A percentile compares a stretch with the other conserved stretches of the same genome.
Conservation (phyloP, 2,113 vertebrate genomes). For the Campylomormyrus tamandua region DNA sequence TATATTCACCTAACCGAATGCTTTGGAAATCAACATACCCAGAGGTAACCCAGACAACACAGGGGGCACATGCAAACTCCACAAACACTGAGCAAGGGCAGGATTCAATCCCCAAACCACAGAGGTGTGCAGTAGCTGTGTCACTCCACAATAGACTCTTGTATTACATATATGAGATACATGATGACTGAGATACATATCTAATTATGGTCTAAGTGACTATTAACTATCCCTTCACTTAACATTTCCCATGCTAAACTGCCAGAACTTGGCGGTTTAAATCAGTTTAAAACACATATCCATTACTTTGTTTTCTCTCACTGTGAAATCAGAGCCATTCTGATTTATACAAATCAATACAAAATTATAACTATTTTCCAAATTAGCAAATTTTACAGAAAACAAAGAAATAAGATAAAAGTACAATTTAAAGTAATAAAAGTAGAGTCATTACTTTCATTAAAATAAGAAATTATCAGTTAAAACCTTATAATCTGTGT, state of each 20-base stretch:
- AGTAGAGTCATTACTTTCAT: neutral
- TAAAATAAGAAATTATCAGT: neutral
- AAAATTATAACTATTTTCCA: neutral
- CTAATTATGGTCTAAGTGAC: neutral
- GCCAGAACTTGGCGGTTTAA: neutral
- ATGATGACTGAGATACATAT: neutral
- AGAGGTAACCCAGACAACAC: neutral
- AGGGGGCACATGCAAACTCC: neutral
- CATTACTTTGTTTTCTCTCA: neutral
- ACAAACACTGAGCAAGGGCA: neutral
- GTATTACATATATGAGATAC: neutral
- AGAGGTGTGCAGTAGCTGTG: neutral
- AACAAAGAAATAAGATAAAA: neutral
- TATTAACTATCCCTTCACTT: neutral
- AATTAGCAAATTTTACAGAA: neutral
- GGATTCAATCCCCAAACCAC: neutral
- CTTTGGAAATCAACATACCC: neutral
- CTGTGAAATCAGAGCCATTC: neutral
- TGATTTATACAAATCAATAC: neutral
- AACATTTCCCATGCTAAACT: neutral
- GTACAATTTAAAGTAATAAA: neutral
- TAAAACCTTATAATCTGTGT: neutral
- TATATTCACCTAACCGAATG: neutral
- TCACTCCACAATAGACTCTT: neutral
- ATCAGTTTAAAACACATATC: neutral